Evolutionary conservation across 2,888 invertebrate genomes (phyloP).

Genomic region (Platycnemis pennipes): DNA sequence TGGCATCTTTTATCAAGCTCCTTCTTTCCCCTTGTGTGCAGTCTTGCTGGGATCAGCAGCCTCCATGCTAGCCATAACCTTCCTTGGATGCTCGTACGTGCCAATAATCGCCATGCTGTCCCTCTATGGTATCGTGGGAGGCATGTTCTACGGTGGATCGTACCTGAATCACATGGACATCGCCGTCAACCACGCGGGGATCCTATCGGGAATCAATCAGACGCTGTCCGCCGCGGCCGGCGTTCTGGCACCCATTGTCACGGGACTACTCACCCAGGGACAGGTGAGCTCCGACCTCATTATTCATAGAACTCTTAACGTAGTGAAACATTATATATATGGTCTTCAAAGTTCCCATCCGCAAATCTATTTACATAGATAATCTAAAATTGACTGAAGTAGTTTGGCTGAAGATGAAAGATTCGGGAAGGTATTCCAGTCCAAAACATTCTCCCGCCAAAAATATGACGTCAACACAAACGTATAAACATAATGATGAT

Average conservation of each 20-base stretch:
- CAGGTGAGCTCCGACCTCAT: too few species aligned
- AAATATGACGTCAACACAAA: too few species aligned
- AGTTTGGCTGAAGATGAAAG: too few species aligned
- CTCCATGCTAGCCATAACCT: constrained; percentile 11
- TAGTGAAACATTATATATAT: too few species aligned
- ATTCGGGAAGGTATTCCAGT: too few species aligned
- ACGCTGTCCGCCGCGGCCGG: constrained; percentile 1
- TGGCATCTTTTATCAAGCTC: too few species aligned
- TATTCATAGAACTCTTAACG: too few species aligned
- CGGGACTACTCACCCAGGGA: not conserved
- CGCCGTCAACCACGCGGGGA: constrained; percentile 9
- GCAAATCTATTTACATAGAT: too few species aligned
- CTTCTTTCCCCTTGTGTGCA: not conserved
- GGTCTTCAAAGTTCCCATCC: too few species aligned
- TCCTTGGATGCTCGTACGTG: not conserved
- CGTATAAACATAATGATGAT: too few species aligned
- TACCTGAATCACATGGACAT: constrained; percentile 47
- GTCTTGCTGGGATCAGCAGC: constrained; percentile 35
- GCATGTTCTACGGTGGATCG: constrained; percentile 25
- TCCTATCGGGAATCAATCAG: constrained; percentile 50
- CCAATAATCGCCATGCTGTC: constrained; percentile 6
- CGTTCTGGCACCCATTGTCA: constrained; percentile 15
- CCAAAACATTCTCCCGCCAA: too few species aligned
- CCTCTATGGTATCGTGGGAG: constrained; percentile 1
- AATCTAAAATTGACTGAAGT: too few species aligned